A percentile compares a stretch with the other conserved stretches of the same genome.
These are phyloP conservation scores for Tenthredo distinguenda DNA, from an alignment of 2,888 invertebrate genomes.

Conservation along the genomic window DNA sequence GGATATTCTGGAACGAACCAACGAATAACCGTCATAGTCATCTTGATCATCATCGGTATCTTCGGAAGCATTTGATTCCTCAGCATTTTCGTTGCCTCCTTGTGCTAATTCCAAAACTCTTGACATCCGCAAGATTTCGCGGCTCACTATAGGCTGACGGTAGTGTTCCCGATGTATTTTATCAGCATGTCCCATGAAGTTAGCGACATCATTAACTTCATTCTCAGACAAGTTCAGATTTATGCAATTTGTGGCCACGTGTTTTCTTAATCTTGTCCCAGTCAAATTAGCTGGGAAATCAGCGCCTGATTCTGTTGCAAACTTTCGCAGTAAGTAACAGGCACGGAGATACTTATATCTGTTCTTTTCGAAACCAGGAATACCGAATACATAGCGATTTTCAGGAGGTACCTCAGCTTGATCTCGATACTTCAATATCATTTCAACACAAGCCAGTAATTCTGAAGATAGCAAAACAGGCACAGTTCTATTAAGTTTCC, in stretches of 20 bases:
- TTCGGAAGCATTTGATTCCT: no score
- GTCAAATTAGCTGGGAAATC: not conserved
- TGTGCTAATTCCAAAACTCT: not conserved
- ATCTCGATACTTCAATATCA: constrained; percentile 7
- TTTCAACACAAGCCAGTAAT: no score
- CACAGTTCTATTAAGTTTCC: no score
- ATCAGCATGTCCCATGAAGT: constrained; percentile 61
- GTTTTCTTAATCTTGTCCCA: constrained; percentile 57
- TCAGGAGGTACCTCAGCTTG: not conserved
- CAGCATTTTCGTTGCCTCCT: not conserved
- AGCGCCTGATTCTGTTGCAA: not conserved
- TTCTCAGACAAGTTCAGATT: constrained; percentile 59
- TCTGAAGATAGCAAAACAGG: no score
- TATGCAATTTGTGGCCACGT: constrained; percentile 61
- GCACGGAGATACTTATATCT: not conserved
- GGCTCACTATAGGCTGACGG: not conserved
- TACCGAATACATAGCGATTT: not conserved
- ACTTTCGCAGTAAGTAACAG: not conserved
- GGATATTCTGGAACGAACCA: no score
- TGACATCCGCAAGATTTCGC: not conserved
- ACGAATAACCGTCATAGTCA: no score
- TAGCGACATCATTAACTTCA: constrained; percentile 61
- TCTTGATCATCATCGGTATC: no score
- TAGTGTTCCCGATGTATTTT: constrained; percentile 53
- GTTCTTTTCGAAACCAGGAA: not conserved